Evolutionary conservation across 2,888 invertebrate species (phyloP), one percentile per base, ranked within the genome.

Genomic region (Odontocerum albicorne): DNA sequence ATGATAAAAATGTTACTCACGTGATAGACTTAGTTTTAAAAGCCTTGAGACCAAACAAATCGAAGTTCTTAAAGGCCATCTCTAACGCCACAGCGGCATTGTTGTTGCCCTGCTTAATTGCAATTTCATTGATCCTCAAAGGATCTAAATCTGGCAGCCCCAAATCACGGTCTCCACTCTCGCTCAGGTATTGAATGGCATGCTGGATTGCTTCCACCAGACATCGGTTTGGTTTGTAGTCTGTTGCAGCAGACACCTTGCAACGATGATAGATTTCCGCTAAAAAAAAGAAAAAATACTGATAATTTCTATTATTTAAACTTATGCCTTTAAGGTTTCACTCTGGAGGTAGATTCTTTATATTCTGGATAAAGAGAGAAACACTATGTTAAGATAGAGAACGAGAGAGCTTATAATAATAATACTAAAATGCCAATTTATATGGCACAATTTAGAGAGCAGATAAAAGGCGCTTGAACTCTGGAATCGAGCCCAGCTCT

Each of bases 231-330:
- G 66, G 42, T 10, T 63, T 57, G 12, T 64, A 63, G 40, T 67
- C 66, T 2, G 35, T 27, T 2, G 19, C 39, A 7, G 39, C 17
- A 4, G 58, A 60, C 32, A 63, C 60, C 33, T 63, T 63, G 57
- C 68, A 68, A 27, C 63, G 54, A 42, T 62, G 63, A 44, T 65
- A 64, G 42, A 56, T 62, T 17, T 64, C 57, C 33, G 68, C 68
- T 68, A 64, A 20, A 63, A 64, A 38, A 55, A 33, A 36, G 38
- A 52, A 19, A 46, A n/a, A n/a, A n/a, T n/a, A n/a, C n/a, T n/a
- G n/a, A n/a, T n/a, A n/a, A n/a, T n/a, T n/a, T n/a, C n/a, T n/a
- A n/a, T n/a, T n/a, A n/a, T n/a, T n/a, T n/a, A n/a, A n/a, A n/a
- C n/a, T n/a, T n/a, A n/a, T n/a, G n/a, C n/a, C n/a, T n/a, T n/a